These are phyloP conservation scores for Caiman crocodilus DNA, from an alignment of 2,797 vertebrate species.

Conservation along the genomic window DNA sequence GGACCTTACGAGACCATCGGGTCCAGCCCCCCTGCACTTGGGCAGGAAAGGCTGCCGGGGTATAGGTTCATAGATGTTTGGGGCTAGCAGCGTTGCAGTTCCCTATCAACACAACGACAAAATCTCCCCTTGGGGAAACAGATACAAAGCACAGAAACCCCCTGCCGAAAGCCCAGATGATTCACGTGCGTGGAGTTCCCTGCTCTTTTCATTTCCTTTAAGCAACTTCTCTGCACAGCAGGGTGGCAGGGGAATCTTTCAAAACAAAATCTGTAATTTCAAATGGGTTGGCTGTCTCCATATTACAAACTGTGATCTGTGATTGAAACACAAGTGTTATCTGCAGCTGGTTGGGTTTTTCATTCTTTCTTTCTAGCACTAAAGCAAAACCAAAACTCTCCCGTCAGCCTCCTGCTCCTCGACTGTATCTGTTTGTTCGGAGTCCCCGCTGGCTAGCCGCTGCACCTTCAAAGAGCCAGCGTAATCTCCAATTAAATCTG, in stretches of 20 bases:
- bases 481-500: conserved; percentile 84
- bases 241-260: background rate
- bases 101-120: background rate
- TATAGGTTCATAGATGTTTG: background rate
- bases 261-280: background rate
- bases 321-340: conserved; percentile 72
- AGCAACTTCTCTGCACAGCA: background rate
- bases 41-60: too few species aligned
- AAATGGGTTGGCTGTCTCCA: rapidly evolving
- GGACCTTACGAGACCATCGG: too few species aligned
- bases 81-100: background rate
- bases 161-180: background rate
- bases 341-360: conserved; percentile 56
- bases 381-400: conserved; percentile 82
- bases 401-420: conserved; percentile 66
- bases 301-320: conserved; percentile 65
- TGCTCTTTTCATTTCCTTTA: background rate
- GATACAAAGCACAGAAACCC: background rate
- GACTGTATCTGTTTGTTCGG: conserved; percentile 72
- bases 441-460: conserved; percentile 59
- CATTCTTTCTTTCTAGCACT: conserved; percentile 81
- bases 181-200: rapidly evolving
- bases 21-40: too few species aligned
- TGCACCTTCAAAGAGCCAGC: conserved; percentile 83
- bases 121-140: background rate